Evolutionary conservation across 2,113 vertebrate species (phyloP), one percentile per base, ranked within the genome.

Genomic region (Nymphicus hollandicus): DNA sequence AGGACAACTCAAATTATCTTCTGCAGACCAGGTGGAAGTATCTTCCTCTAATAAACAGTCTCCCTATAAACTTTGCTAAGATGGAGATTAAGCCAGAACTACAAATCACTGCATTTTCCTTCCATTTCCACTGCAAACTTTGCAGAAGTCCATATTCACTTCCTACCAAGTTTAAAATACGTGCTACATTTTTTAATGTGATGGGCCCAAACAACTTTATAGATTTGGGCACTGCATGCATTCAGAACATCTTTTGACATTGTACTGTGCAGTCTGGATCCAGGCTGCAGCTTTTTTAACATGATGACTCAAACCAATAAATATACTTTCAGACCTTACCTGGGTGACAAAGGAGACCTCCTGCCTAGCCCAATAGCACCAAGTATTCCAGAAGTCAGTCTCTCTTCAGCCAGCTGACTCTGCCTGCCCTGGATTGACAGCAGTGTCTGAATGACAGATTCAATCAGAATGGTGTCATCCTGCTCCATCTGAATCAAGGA

Each of bases 291-390:
- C 8, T 53, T 35, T 49, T 65, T 46, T 17, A 79, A 60, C 4
- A 4, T 3, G 3, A 22, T 1, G 2, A 47, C 15, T 41, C 44
- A 31, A 25, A 64, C 5, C 16, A 80, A 12, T 14, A 10, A 13
- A 77, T 31, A 66, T 6, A 52, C 11, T 39, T 52, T 44, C 80
- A 47, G 6, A 17, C n/a, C 81, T 95, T 92, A 99, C 99, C 98
- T 99, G 92, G 98, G 98, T 43, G 99, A 99, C 76, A 99, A 96
- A 17, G 99, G 99, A 16, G 99, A 99, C 83, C 98, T 99, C 95
- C 98, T 98, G 82, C 99, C 99, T 11, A 99, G 95, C 31, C 99
- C 99, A 8, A 99, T 98, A 13, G 98, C 99, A 70, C 99, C 99
- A 15, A 99, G 98, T 47, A 99, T 98, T 44, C 99, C 99, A 5